A percentile compares a stretch with the other conserved stretches of the same genome.
Conservation (phyloP, 2,888 invertebrate genomes). For the Aricia artaxerxes region DNA sequence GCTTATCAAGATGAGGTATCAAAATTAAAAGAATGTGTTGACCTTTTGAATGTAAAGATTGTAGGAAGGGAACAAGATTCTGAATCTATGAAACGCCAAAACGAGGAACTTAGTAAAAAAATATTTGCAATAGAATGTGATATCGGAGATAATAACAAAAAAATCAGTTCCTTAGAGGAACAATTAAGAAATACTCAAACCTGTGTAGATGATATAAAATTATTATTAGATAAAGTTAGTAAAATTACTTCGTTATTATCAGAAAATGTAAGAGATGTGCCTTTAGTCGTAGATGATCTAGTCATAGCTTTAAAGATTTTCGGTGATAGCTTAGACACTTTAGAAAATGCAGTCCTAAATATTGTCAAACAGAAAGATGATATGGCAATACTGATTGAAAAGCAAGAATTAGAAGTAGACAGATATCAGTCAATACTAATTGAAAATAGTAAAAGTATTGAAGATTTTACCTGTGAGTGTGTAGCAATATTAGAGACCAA, state of each 20-base stretch:
- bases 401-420: constrained; percentile 36
- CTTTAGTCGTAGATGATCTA: constrained; percentile 51
- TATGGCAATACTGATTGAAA: constrained; percentile 35
- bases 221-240: constrained; percentile 48
- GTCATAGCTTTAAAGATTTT: constrained; percentile 49
- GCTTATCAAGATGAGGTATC: constrained; percentile 40
- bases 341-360: constrained; percentile 49
- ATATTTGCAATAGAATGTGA: constrained; percentile 48
- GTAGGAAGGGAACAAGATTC: constrained; percentile 45
- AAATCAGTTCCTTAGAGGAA: constrained; percentile 48
- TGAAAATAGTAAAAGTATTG: constrained; percentile 39
- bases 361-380: constrained; percentile 49
- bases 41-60: constrained; percentile 45
- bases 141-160: constrained; percentile 47
- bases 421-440: constrained; percentile 38
- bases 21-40: constrained; percentile 48
- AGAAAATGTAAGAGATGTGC: constrained; percentile 51
- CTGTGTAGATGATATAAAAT: constrained; percentile 50
- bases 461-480: constrained; percentile 40
- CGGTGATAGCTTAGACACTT: constrained; percentile 47
- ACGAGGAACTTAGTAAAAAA: constrained; percentile 44
- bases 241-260: constrained; percentile 50
- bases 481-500: constrained; percentile 28
- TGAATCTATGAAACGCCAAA: constrained; percentile 45
- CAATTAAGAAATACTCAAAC: constrained; percentile 46